phyloP scores from a whole-genome alignment of 2,113 vertebrate species.

The Martes martes region DNA sequence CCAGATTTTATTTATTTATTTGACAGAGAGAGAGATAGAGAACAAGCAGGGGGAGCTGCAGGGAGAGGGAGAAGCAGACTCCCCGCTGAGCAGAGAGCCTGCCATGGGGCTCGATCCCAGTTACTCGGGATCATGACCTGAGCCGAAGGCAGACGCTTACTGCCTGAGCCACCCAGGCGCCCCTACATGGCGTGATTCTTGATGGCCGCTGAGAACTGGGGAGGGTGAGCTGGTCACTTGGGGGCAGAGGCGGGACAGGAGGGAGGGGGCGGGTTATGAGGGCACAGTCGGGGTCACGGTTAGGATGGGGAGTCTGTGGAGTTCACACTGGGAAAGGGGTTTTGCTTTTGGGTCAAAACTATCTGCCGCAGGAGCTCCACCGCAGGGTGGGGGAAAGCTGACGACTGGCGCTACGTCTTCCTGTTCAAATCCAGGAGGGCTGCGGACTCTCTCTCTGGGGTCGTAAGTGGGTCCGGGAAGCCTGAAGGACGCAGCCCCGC shows the following conservation, averaged over 20 bases:
- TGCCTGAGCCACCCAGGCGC: too few relatives aligned
- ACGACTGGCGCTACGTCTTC: accelerated
- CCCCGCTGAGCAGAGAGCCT: too few relatives aligned
- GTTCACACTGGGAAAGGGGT: too few relatives aligned
- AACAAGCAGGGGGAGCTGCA: too few relatives aligned
- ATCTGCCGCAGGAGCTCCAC: background rate
- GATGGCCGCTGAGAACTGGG: background rate
- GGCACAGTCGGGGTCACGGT: accelerated
- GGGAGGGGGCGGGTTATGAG: background rate
- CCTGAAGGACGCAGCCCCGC: background rate
- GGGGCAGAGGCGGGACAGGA: background rate
- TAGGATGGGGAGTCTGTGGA: accelerated
- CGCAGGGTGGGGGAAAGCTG: accelerated
- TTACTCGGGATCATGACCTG: too few relatives aligned
- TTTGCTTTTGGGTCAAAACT: background rate
- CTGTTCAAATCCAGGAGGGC: background rate
- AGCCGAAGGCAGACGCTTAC: too few relatives aligned
- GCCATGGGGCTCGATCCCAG: too few relatives aligned
- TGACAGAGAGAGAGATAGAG: too few relatives aligned
- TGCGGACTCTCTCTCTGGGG: too few relatives aligned
- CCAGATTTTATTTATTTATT: too few relatives aligned
- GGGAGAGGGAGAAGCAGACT: too few relatives aligned
- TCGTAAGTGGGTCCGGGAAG: background rate
- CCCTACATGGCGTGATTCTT: too few relatives aligned
- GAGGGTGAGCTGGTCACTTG: accelerated